Conservation (phyloP, 2,888 invertebrate genomes). For the Osmoderma eremita region DNA sequence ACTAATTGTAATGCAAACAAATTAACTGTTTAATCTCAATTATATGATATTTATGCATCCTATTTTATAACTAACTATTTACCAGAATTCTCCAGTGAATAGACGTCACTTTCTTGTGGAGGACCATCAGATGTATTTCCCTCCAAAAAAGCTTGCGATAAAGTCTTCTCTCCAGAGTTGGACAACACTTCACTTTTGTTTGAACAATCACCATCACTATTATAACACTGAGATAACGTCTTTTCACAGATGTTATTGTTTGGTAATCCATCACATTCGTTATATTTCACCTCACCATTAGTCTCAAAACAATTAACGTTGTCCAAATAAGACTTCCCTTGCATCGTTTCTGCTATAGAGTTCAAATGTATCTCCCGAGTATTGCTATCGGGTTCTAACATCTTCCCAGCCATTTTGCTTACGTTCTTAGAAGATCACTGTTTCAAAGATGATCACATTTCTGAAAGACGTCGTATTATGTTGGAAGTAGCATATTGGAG, state of each 20-base stretch:
- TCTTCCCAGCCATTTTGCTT: constrained; percentile 44
- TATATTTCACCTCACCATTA: constrained; percentile 48
- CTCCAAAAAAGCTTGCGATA: constrained; percentile 42
- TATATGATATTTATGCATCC: no score
- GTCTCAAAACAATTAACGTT: constrained; percentile 52
- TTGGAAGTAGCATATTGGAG: constrained; percentile 49
- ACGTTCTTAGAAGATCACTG: not conserved
- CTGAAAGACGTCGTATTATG: constrained; percentile 40
- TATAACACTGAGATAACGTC: constrained; percentile 46
- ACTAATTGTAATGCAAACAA: no score
- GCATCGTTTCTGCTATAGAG: constrained; percentile 40
- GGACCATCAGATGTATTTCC: constrained; percentile 45
- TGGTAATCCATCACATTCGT: constrained; percentile 54
- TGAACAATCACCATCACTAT: constrained; percentile 45
- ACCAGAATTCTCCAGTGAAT: constrained; percentile 48
- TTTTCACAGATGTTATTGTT: constrained; percentile 60
- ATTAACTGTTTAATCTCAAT: no score
- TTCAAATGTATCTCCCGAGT: constrained; percentile 40
- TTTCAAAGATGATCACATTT: constrained; percentile 20
- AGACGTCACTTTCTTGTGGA: constrained; percentile 44
- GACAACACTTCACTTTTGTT: constrained; percentile 37
- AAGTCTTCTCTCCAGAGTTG: constrained; percentile 26
- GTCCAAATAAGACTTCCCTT: constrained; percentile 42
- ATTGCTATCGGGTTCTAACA: constrained; percentile 41
- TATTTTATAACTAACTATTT: constrained; percentile 14